Percentiles rank a stretch among this genome's conserved stretches.
phyloP scores from a whole-genome alignment of 2,113 vertebrate genomes.

The Burhinus oedicnemus region DNA sequence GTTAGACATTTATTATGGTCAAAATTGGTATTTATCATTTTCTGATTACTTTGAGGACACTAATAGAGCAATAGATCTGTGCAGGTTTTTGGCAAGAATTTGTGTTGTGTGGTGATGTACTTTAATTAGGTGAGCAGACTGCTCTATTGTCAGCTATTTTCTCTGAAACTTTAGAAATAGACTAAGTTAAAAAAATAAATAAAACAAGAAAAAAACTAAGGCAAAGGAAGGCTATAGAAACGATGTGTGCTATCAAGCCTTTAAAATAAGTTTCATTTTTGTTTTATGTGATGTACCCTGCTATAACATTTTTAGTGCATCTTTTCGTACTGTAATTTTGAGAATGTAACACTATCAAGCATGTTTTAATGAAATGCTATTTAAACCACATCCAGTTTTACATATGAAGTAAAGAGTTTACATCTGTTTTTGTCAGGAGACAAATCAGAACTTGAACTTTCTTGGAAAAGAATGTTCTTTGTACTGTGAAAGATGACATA shows the following conservation, averaged over 20 bases:
- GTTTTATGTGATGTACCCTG: neutral
- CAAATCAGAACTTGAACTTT: neutral
- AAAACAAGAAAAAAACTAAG: neutral
- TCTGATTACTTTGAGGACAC: constrained; percentile 23
- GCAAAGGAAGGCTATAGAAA: neutral
- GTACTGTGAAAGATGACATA: neutral
- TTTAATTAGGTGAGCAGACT: constrained; percentile 11
- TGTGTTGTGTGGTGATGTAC: neutral
- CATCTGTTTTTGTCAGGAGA: neutral
- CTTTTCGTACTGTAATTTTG: neutral
- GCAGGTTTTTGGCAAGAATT: neutral
- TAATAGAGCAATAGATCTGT: constrained; percentile 5
- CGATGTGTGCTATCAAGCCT: neutral
- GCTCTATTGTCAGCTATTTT: neutral
- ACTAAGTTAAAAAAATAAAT: neutral
- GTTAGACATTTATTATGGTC: constrained; percentile 8
- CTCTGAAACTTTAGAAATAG: neutral
- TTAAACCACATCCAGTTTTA: neutral
- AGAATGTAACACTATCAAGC: neutral
- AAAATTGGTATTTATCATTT: constrained; percentile 36
- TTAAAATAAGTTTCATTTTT: neutral
- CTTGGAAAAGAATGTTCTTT: neutral
- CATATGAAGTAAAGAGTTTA: neutral
- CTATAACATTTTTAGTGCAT: neutral
- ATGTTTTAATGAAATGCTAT: neutral